Conservation (phyloP, 1,140 invertebrate species). For the Elysia chlorotica region DNA sequence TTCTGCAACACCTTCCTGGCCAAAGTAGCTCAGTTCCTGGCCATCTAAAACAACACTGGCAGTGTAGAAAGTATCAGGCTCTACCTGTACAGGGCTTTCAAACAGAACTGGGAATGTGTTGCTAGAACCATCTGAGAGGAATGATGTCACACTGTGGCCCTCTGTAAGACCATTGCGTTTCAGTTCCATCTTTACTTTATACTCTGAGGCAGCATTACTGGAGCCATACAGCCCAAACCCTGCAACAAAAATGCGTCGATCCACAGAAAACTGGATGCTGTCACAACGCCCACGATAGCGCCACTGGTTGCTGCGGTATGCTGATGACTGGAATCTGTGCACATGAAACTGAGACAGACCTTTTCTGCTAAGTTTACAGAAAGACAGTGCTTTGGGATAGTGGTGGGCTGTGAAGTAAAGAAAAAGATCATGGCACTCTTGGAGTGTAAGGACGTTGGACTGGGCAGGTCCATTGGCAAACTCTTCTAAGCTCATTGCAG, state of each 20-base stretch:
- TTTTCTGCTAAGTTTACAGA: conserved; percentile 78
- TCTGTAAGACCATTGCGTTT: conserved; percentile 76
- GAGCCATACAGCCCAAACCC: conserved; percentile 89
- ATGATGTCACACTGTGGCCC: conserved; percentile 76
- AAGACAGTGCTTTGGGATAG: conserved; percentile 82
- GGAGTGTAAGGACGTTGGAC: conserved; percentile 73
- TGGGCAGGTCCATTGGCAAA: conserved; percentile 81
- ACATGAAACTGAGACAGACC: conserved; percentile 89
- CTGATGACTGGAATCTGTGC: conserved; percentile 93
- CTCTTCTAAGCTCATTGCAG: conserved; percentile 83
- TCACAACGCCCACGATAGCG: conserved; percentile 86
- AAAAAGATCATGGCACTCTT: conserved; percentile 80
- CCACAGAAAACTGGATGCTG: conserved; percentile 82
- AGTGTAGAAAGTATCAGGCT: conserved; percentile 81
- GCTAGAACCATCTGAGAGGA: conserved; percentile 78
- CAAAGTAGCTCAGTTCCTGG: conserved; percentile 85
- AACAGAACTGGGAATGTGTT: conserved; percentile 85
- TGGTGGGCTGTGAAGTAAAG: conserved; percentile 75
- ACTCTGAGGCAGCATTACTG: conserved; percentile 80
- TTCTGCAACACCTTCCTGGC: conserved; percentile 77
- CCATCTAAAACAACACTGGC: conserved; percentile 84
- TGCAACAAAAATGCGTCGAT: conserved; percentile 81
- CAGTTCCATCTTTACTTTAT: conserved; percentile 80
- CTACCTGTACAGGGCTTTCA: conserved; percentile 83
- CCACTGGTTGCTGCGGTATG: conserved; percentile 95